phyloP scores from a whole-genome alignment of 2,113 vertebrate genomes.

The Mixornis gularis region DNA sequence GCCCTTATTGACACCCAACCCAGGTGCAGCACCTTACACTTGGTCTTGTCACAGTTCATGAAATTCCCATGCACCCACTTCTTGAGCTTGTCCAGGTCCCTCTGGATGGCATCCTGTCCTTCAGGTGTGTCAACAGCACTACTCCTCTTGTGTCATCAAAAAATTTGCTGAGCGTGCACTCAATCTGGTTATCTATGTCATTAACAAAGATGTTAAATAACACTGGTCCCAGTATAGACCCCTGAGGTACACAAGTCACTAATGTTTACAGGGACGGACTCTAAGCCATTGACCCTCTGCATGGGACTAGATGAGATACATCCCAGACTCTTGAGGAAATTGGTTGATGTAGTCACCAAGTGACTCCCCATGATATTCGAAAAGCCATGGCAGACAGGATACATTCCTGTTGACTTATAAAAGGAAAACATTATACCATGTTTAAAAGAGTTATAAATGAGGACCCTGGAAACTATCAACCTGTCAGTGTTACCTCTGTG shows the following conservation, averaged over 20 bases:
- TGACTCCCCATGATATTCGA: neutral
- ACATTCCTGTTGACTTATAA: neutral
- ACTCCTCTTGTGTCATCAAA: neutral
- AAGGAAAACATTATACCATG: neutral
- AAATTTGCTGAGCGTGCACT: neutral
- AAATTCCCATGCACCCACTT: neutral
- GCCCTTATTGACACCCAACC: fast-evolving
- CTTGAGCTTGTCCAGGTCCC: neutral
- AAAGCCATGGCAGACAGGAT: neutral
- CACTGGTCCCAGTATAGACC: neutral
- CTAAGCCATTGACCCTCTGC: neutral
- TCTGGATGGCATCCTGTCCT: neutral
- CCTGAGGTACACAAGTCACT: neutral
- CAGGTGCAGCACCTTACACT: neutral
- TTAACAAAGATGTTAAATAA: neutral
- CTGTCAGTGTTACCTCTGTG: neutral
- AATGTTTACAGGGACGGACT: neutral
- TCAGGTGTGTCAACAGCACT: neutral
- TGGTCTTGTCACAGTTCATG: neutral
- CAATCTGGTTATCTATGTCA: neutral
- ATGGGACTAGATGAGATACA: neutral
- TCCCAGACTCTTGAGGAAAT: neutral
- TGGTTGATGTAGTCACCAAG: neutral
- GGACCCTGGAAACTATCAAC: neutral
- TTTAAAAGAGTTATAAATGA: neutral